Evolutionary conservation across 2,113 vertebrate species (phyloP).

Genomic region (Argyrosomus japonicus): DNA sequence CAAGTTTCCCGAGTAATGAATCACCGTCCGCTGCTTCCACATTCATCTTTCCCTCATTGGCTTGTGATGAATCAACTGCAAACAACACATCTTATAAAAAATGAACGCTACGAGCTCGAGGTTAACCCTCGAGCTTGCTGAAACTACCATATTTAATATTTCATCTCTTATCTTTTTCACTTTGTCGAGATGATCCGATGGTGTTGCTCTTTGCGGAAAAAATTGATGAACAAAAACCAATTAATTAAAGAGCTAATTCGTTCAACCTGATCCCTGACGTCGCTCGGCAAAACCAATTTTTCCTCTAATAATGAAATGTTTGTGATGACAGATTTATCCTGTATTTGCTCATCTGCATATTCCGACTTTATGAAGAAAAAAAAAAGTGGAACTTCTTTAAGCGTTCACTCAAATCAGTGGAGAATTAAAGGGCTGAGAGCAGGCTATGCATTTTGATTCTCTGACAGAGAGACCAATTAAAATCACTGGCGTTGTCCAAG

Average conservation of each 20-base stretch:
- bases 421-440: conserved; percentile 69
- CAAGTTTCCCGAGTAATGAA: conserved; percentile 65
- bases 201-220: neutral
- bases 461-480: conserved; percentile 75
- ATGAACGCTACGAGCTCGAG: neutral
- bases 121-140: neutral
- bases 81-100: conserved; percentile 29
- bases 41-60: conserved; percentile 22
- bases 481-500: conserved; percentile 60
- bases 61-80: conserved; percentile 29
- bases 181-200: neutral
- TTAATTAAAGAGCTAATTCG: conserved; percentile 13
- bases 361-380: conserved; percentile 40
- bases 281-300: conserved; percentile 17
- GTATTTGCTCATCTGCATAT: conserved; percentile 55
- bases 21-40: conserved; percentile 40
- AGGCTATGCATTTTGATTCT: conserved; percentile 68
- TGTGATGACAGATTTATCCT: conserved; percentile 12
- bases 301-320: conserved; percentile 19
- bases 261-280: neutral
- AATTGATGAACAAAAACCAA: conserved; percentile 5
- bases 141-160: conserved; percentile 1
- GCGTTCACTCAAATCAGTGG: conserved; percentile 56
- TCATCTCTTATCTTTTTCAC: neutral
- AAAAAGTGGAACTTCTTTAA: conserved; percentile 49